phyloP scores from a whole-genome alignment of 1,140 invertebrate genomes.

The Drosophila kepulauana region DNA sequence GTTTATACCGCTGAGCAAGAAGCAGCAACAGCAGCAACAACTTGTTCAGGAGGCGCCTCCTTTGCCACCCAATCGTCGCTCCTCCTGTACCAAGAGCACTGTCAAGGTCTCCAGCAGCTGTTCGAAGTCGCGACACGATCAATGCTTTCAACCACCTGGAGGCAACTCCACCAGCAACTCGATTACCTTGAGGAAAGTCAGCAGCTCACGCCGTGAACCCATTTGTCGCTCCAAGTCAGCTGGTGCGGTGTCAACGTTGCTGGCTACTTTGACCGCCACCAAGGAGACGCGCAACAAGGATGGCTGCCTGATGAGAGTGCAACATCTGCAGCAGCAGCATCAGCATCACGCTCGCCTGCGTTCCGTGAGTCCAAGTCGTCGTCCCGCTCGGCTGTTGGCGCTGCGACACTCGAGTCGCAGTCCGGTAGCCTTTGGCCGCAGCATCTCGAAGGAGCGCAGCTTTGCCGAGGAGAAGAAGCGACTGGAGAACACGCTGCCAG shows the following conservation, averaged over 20 bases:
- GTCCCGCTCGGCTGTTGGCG: slow-evolving; percentile 52
- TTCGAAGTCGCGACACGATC: slow-evolving; percentile 86
- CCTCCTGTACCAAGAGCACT: slow-evolving; percentile 89
- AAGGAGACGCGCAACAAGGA: slow-evolving; percentile 58
- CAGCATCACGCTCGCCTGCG: slow-evolving; percentile 67
- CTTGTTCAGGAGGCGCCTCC: slow-evolving; percentile 54
- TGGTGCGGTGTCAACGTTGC: slow-evolving; percentile 69
- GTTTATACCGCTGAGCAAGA: slow-evolving; percentile 79
- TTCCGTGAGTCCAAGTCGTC: slow-evolving; percentile 66
- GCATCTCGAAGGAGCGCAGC: slow-evolving; percentile 83
- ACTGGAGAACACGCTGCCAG: slow-evolving; percentile 73
- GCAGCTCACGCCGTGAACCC: slow-evolving; percentile 51
- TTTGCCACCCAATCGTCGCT: slow-evolving; percentile 86
- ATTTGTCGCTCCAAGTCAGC: slow-evolving; percentile 78
- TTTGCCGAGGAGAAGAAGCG: slow-evolving; percentile 84
- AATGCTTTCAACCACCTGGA: slow-evolving; percentile 86
- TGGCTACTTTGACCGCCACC: slow-evolving; percentile 62
- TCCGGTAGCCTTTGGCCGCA: slow-evolving; percentile 82
- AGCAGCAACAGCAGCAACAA: slow-evolving; percentile 54
- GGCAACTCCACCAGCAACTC: slow-evolving; percentile 59
- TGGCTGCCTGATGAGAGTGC: slow-evolving; percentile 60
- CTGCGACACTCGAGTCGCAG: slow-evolving; percentile 78
- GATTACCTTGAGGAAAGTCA: slow-evolving; percentile 65
- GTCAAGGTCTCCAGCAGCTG: slow-evolving; percentile 83
- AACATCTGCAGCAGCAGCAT: slow-evolving; percentile 60